A percentile compares a stretch with the other conserved stretches of the same genome.
Conservation (phyloP, 2,113 vertebrate species). For the Laticauda colubrina region DNA sequence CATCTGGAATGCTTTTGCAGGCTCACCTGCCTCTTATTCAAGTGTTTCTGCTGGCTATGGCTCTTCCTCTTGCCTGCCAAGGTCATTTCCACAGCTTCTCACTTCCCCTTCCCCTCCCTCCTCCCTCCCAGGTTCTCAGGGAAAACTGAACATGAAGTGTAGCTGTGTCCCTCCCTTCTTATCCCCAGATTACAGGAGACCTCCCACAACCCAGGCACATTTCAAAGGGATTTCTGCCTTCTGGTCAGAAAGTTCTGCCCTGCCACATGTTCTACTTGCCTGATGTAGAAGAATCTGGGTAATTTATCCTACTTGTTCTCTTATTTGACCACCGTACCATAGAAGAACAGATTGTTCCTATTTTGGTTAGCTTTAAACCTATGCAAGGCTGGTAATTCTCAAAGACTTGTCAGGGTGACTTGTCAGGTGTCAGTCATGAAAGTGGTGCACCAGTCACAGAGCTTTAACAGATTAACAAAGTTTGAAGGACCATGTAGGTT, state of each 20-base stretch:
- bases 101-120: neutral
- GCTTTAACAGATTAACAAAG: neutral
- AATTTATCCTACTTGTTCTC: neutral
- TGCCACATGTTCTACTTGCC: neutral
- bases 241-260: neutral
- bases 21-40: neutral
- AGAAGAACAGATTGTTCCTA: neutral
- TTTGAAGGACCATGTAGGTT: no score
- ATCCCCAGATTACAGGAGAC: neutral
- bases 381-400: neutral
- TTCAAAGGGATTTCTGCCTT: neutral
- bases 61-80: neutral
- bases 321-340: neutral
- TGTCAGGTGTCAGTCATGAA: neutral
- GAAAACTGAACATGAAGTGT: neutral
- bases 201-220: neutral
- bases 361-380: neutral
- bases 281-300: neutral
- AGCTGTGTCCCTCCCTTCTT: neutral
- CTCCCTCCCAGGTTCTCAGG: neutral
- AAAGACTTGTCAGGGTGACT: neutral
- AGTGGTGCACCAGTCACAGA: neutral
- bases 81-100: neutral
- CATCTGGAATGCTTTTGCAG: no score
- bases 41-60: neutral